Evolutionary conservation across 2,113 vertebrate species (phyloP).

Genomic region (Lasiurus borealis): DNA sequence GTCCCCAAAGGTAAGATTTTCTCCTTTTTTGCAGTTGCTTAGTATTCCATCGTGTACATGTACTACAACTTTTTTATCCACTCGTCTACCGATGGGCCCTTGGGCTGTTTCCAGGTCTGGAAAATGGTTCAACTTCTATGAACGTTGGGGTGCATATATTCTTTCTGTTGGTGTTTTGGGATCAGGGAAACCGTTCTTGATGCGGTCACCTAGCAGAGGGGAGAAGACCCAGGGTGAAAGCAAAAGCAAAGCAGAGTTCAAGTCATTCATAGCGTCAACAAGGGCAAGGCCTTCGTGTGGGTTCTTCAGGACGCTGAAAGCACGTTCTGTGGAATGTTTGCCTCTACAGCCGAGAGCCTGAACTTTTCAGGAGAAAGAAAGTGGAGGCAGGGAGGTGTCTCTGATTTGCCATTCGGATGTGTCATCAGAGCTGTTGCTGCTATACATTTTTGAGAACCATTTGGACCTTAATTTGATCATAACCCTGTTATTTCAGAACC

Average conservation of each 20-base stretch:
- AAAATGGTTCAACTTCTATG: no score
- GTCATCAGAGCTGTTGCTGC: not conserved
- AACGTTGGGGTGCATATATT: no score
- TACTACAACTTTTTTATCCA: no score
- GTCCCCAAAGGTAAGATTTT: no score
- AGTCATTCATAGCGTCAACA: not conserved
- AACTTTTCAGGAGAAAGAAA: not conserved
- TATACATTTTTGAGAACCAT: not conserved
- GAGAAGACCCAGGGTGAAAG: not conserved
- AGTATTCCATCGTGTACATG: no score
- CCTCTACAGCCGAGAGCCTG: not conserved
- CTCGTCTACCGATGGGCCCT: no score
- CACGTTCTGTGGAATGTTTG: not conserved
- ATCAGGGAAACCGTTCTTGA: not conserved
- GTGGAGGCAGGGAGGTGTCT: not conserved
- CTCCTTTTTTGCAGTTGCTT: no score
- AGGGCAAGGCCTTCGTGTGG: not conserved
- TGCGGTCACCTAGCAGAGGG: not conserved
- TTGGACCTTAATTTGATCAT: not conserved
- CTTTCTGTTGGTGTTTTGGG: no score
- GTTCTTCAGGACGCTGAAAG: not conserved
- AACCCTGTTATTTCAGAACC: constrained; percentile 7
- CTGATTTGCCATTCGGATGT: not conserved
- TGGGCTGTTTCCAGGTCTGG: no score
- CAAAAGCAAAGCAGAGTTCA: not conserved